Percentiles rank a stretch among this genome's conserved stretches.
Evolutionary conservation across 1,140 invertebrate species (phyloP).

Genomic region (Euura lappo): DNA sequence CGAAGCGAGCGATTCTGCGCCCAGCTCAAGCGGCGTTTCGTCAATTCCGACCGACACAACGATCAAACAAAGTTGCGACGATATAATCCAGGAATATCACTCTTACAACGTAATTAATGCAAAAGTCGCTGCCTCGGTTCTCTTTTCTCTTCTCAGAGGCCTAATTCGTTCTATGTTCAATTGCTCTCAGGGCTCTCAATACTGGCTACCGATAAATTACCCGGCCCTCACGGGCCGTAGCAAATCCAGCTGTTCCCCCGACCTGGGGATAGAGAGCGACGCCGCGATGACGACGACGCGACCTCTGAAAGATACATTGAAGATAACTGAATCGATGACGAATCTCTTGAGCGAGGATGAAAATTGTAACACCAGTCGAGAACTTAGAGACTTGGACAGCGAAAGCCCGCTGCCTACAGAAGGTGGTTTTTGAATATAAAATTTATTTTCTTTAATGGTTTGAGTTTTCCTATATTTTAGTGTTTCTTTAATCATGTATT

Average conservation of each 20-base stretch:
- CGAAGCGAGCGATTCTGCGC: constrained; percentile 52
- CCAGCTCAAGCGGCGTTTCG: constrained; percentile 55
- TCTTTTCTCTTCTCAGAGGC: constrained; percentile 14
- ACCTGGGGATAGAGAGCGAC: constrained; percentile 77
- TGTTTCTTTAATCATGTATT: constrained; percentile 33
- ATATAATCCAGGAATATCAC: constrained; percentile 48
- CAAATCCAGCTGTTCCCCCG: constrained; percentile 69
- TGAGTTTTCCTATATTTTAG: constrained; percentile 9
- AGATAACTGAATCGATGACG: constrained; percentile 63
- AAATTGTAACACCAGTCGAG: constrained; percentile 35
- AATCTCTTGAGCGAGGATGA: constrained; percentile 62
- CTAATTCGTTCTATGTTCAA: not conserved
- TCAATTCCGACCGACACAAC: constrained; percentile 45
- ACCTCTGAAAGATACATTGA: constrained; percentile 60
- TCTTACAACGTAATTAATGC: constrained; percentile 40
- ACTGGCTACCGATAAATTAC: constrained; percentile 48
- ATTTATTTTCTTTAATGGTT: not conserved
- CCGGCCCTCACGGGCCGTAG: constrained; percentile 41
- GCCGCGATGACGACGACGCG: constrained; percentile 51
- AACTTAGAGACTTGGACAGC: constrained; percentile 39
- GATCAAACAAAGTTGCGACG: constrained; percentile 44
- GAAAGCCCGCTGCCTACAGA: constrained; percentile 52
- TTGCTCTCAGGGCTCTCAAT: constrained; percentile 40
- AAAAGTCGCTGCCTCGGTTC: constrained; percentile 2
- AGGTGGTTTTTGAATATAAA: constrained; percentile 35